Conservation (phyloP, 2,888 invertebrate genomes). For the Meiosimyza decipiens region DNA sequence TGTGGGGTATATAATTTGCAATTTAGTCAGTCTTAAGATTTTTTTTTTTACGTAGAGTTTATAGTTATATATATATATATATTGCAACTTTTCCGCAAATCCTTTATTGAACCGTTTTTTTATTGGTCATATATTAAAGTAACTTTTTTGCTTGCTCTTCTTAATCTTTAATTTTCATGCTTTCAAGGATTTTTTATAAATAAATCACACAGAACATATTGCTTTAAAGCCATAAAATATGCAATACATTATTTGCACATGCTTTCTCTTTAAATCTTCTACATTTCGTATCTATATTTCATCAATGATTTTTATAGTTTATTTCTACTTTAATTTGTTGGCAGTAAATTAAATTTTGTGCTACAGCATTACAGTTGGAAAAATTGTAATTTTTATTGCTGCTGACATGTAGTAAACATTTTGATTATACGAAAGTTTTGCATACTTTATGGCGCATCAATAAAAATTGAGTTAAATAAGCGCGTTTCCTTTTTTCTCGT, state of each 20-base stretch:
- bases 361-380: no score
- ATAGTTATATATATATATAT: no score
- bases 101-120: not conserved
- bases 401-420: not conserved
- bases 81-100: not conserved
- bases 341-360: no score
- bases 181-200: not conserved
- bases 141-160: not conserved
- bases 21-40: not conserved
- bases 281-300: no score
- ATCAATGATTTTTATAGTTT: no score
- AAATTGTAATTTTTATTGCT: not conserved
- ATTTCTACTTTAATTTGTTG: no score
- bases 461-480: not conserved
- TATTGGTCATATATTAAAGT: no score
- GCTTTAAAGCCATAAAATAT: no score
- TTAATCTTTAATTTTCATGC: not conserved
- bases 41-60: no score
- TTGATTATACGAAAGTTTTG: not conserved
- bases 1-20: not conserved
- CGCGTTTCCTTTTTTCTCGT: not conserved
- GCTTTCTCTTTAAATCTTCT: no score
- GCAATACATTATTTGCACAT: no score
- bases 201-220: no score
- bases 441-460: constrained; percentile 3